Conservation (phyloP, 2,888 invertebrate genomes). For the Autographa pulchrina region DNA sequence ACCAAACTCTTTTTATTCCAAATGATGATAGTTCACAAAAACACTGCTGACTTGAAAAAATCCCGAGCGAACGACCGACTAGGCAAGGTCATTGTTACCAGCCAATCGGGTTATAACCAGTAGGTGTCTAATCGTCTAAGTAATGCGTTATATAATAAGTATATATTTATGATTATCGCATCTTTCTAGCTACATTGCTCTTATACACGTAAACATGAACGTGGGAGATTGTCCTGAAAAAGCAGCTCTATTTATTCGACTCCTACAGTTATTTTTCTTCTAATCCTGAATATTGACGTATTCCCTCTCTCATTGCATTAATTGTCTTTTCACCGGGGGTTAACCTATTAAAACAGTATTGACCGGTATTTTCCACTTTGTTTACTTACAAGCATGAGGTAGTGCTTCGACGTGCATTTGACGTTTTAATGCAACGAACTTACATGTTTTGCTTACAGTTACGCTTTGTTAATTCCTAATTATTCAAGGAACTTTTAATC, state of each 20-base stretch:
- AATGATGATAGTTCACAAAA: conserved; percentile 36
- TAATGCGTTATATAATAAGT: conserved; percentile 31
- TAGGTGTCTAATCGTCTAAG: conserved; percentile 7
- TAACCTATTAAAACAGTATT: background rate
- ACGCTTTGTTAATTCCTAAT: background rate
- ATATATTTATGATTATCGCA: background rate
- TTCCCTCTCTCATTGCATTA: background rate
- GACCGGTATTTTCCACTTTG: no score
- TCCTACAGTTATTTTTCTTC: no score
- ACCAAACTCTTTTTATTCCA: conserved; percentile 42
- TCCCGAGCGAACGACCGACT: conserved; percentile 57
- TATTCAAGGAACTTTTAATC: no score
- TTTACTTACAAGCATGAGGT: no score
- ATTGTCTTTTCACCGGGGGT: background rate
- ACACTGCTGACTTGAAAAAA: conserved; percentile 38
- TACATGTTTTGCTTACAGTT: background rate
- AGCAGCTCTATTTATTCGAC: no score
- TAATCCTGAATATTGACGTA: no score
- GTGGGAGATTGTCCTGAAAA: no score
- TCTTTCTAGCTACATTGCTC: background rate
- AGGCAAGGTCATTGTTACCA: conserved; percentile 56
- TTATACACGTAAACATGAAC: background rate
- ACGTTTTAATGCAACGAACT: no score
- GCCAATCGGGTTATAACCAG: conserved; percentile 23
- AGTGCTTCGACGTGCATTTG: no score